These are phyloP conservation scores for Tamias sibiricus DNA, from an alignment of 2,113 vertebrate species.

Conservation along the genomic window DNA sequence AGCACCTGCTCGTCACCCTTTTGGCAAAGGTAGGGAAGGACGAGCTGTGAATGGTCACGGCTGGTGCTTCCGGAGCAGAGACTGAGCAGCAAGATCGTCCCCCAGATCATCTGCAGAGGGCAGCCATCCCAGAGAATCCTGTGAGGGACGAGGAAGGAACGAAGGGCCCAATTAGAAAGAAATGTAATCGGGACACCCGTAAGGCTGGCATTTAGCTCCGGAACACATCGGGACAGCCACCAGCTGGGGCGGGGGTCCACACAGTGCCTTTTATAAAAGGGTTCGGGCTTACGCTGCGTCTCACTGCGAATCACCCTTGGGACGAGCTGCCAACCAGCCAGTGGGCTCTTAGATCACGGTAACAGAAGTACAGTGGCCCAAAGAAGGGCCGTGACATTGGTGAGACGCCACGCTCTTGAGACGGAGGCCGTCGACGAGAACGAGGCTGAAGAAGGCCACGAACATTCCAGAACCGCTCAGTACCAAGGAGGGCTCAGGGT, in stretches of 20 bases:
- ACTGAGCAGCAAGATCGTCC: neutral
- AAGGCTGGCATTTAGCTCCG: neutral
- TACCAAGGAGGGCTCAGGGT: neutral
- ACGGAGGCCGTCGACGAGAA: neutral
- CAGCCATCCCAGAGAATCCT: too few relatives aligned
- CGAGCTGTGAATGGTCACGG: rapidly evolving
- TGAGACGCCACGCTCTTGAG: neutral
- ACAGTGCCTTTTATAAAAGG: neutral
- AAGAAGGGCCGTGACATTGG: neutral
- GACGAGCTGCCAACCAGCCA: rapidly evolving
- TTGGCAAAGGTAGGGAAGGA: neutral
- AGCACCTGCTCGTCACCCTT: rapidly evolving
- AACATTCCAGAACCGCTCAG: rapidly evolving
- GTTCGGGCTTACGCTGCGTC: neutral
- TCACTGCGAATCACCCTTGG: neutral
- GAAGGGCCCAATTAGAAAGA: neutral
- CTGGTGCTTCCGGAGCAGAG: rapidly evolving
- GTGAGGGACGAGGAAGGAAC: neutral
- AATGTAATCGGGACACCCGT: neutral
- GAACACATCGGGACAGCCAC: neutral
- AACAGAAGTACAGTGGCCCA: neutral
- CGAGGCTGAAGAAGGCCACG: rapidly evolving
- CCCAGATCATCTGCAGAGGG: neutral
- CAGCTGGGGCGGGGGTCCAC: neutral
- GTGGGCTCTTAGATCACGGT: neutral